These are phyloP conservation scores for Hemicrepidius hirtus DNA, from an alignment of 2,888 invertebrate species.

Conservation along the genomic window DNA sequence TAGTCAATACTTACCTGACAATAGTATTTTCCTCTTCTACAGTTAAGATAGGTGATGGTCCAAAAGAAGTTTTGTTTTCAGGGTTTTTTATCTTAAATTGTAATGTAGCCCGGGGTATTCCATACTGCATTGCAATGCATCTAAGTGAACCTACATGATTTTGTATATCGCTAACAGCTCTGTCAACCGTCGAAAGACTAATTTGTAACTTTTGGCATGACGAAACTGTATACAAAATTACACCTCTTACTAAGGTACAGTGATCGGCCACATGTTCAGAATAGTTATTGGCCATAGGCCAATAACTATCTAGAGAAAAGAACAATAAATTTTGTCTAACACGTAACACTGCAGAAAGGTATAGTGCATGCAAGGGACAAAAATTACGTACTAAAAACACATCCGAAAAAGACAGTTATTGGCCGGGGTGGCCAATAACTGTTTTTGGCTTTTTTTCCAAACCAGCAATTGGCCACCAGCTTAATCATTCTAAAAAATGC, in stretches of 20 bases:
- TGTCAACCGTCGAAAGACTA: background rate
- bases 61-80: background rate
- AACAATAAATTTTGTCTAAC: background rate
- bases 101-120: background rate
- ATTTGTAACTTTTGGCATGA: slow-evolving; percentile 4
- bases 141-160: background rate
- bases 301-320: slow-evolving; percentile 7
- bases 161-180: slow-evolving; percentile 7
- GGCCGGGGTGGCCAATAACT: slow-evolving; percentile 2
- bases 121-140: slow-evolving; percentile 3
- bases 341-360: background rate
- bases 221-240: slow-evolving; percentile 7
- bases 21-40: background rate
- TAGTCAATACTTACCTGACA: background rate
- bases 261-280: background rate
- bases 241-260: background rate
- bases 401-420: background rate
- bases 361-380: background rate
- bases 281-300: background rate
- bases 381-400: background rate
- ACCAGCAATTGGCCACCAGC: background rate
- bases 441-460: background rate
- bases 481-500: background rate
- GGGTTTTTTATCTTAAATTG: slow-evolving; percentile 20
- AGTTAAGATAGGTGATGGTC: background rate